Conservation (phyloP, 1,140 invertebrate genomes). For the Lerema accius region DNA sequence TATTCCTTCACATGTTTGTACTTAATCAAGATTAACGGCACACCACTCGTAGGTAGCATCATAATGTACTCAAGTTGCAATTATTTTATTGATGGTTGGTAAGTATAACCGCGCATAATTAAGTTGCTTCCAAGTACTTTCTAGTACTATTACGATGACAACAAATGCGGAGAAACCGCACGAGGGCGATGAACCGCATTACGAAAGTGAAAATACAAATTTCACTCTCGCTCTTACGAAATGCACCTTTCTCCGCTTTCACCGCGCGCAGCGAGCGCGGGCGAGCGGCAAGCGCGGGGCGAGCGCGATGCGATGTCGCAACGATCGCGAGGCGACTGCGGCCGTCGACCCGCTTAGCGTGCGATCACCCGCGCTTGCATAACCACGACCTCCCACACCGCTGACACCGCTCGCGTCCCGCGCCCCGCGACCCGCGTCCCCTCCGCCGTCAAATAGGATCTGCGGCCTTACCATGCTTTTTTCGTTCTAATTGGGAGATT, state of each 20-base stretch:
- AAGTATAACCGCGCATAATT: conserved; percentile 6
- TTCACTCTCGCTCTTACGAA: conserved; percentile 81
- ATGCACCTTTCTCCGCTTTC: conserved; percentile 81
- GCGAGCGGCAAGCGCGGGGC: conserved; percentile 33
- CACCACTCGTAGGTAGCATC: no score
- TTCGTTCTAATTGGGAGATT: no score
- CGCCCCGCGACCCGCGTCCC: conserved; percentile 45
- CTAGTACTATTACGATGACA: conserved; percentile 35
- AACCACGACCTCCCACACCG: conserved; percentile 71
- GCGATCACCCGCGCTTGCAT: conserved; percentile 82
- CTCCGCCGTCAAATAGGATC: conserved; percentile 67
- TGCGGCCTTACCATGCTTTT: conserved; percentile 18
- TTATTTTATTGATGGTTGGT: no score
- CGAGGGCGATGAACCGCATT: conserved; percentile 65
- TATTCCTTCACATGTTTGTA: no score
- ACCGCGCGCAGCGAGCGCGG: conserved; percentile 49
- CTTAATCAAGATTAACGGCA: no score
- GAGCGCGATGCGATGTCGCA: conserved; percentile 60
- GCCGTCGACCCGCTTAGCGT: conserved; percentile 78
- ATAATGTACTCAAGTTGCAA: no score
- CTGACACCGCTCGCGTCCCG: conserved; percentile 55
- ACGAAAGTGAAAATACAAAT: conserved; percentile 81
- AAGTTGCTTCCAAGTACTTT: conserved; percentile 15
- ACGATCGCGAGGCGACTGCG: conserved; percentile 58
- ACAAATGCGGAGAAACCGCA: conserved; percentile 42